Conservation (phyloP, 2,113 vertebrate genomes). For the Lycaon pictus region DNA sequence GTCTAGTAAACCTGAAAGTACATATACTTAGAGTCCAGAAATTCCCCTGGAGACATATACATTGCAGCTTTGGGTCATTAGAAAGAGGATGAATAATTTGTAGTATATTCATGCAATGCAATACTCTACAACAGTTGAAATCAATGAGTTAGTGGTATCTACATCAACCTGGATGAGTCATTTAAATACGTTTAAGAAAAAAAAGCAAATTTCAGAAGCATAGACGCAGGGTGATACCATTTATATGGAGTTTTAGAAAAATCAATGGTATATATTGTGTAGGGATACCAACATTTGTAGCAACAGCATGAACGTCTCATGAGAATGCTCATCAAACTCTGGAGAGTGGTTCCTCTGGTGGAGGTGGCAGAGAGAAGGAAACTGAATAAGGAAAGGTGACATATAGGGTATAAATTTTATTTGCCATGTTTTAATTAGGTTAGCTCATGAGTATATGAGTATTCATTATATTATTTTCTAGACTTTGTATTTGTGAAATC, state of each 20-base stretch:
- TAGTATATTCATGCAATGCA: background rate
- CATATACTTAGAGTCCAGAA: background rate
- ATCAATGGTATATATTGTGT: background rate
- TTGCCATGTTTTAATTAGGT: conserved; percentile 3
- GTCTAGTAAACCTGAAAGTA: background rate
- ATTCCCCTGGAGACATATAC: background rate
- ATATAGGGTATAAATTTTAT: background rate
- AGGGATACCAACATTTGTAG: background rate
- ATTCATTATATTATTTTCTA: conserved; percentile 27
- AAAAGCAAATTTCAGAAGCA: background rate
- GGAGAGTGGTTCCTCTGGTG: background rate
- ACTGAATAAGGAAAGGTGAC: background rate
- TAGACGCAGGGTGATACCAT: background rate
- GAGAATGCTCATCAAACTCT: background rate
- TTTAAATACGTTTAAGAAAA: background rate
- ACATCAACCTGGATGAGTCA: background rate
- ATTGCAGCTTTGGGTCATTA: conserved; percentile 25
- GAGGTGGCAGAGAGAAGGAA: background rate
- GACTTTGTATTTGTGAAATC: conserved; percentile 27
- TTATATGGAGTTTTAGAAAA: background rate
- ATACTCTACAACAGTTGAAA: background rate
- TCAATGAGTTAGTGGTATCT: conserved; percentile 4
- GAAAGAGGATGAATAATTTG: background rate
- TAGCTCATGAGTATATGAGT: background rate
- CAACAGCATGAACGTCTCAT: background rate